Conservation (phyloP, 2,888 invertebrate genomes). For the Andrena hattorfiana region DNA sequence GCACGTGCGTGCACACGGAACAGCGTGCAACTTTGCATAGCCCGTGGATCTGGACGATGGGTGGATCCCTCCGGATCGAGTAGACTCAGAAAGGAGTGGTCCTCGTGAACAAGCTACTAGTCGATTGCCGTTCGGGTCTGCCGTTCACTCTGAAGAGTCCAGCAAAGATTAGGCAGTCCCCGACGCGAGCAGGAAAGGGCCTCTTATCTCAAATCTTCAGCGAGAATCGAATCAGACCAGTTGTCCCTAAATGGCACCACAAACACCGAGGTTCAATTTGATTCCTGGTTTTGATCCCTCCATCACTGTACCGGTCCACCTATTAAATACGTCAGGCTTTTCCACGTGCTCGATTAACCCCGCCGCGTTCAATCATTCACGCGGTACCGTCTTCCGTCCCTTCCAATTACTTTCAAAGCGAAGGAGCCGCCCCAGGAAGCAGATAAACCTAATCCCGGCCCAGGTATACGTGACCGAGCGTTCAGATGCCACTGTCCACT, state of each 20-base stretch:
- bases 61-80: slow-evolving; percentile 5
- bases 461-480: slow-evolving; percentile 44
- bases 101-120: not conserved
- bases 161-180: not conserved
- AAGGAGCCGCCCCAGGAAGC: slow-evolving; percentile 27
- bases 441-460: slow-evolving; percentile 56
- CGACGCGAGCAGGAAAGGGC: not conserved
- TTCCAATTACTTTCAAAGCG: slow-evolving; percentile 56
- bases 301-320: not conserved
- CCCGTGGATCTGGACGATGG: not conserved
- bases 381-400: slow-evolving; percentile 48
- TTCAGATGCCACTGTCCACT: slow-evolving; percentile 9
- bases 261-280: slow-evolving; percentile 13
- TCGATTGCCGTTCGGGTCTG: not conserved
- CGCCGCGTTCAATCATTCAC: slow-evolving; percentile 40
- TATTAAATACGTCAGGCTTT: slow-evolving; percentile 40
- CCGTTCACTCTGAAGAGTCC: not conserved
- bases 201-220: not conserved
- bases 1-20: slow-evolving; percentile 43
- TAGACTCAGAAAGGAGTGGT: slow-evolving; percentile 1
- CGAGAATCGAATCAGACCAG: slow-evolving; percentile 6
- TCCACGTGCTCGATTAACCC: slow-evolving; percentile 43
- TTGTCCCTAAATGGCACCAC: slow-evolving; percentile 15
- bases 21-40: slow-evolving; percentile 29
- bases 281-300: not conserved